Base-by-base conservation (phyloP, 2,113 vertebrate species). In the Chunga burmeisteri region DNA sequence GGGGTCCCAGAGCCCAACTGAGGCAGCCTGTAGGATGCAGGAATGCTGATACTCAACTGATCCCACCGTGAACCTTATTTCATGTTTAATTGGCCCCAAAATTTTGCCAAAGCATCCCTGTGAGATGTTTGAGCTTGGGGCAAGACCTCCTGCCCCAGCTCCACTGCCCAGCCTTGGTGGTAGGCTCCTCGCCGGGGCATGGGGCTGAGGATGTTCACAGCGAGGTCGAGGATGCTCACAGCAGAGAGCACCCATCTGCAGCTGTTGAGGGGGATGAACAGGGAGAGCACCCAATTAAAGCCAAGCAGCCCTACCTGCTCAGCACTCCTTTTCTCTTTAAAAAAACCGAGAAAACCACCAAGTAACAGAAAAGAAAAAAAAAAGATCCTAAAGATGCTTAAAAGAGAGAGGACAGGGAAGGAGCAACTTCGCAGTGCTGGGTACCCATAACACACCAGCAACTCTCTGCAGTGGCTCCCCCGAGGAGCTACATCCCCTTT, bases 391-490 rank as follows among this genome's bases (percentile, higher is more conserved):
- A 86, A 84, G 44, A 49, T 9, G 15, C 30, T 95, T 34, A 8
- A 73, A 73, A 81, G 44, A 30, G 23, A 84, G 16, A 65, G 13
- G 38, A n/a, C 2, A 15, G 2, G 10, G 13, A 26, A 82, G 32
- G 8, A 30, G 40, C 44, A 47, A 1, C 73, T 59, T 63, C 1
- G 2, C 36, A 55, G 49, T 0, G 0, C 32, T 25, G 6, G 22
- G 9, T 29, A 58, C 22, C 36, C 1, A 4, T 10, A 56, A 56
- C 1, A 3, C 36, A 27, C 9, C 2, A 0, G 9, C 6, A 89
- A 4, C 26, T 38, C 38, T 42, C 32, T n/a, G 10, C 72, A 68
- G 67, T 1, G 4, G 13, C 47, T 89, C 44, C 61, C 62, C 32
- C 0, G 0, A 11, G 58, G 56, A 88, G 5, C 23, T 32, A 32